phyloP scores from a whole-genome alignment of 2,888 invertebrate species.

The Mesorhabditis belari region DNA sequence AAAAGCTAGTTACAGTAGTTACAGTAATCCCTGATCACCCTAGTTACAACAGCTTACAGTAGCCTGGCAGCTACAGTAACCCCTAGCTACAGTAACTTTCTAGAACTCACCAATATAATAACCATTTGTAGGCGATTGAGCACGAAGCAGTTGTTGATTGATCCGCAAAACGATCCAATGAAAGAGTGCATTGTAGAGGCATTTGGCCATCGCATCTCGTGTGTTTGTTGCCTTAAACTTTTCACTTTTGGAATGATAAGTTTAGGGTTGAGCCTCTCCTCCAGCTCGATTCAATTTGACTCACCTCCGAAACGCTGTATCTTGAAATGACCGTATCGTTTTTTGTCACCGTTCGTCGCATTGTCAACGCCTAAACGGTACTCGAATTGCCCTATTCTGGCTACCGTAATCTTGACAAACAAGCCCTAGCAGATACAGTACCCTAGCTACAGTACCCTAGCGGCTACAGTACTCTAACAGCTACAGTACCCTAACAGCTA shows the following conservation, averaged over 20 bases:
- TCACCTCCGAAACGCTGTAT: slow-evolving; percentile 68
- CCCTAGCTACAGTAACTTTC: no score
- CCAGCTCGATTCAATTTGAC: slow-evolving; percentile 25
- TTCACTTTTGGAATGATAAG: background rate
- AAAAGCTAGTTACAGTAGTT: no score
- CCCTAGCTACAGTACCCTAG: background rate
- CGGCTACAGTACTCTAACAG: background rate
- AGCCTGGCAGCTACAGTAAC: no score
- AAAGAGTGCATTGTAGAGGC: slow-evolving; percentile 87
- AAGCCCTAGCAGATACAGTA: background rate
- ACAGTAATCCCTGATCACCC: no score
- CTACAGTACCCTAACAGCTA: no score
- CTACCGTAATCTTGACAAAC: no score
- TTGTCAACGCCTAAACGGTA: slow-evolving; percentile 42
- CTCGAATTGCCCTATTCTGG: no score
- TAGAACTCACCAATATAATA: slow-evolving; percentile 72
- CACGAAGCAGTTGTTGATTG: slow-evolving; percentile 75
- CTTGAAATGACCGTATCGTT: slow-evolving; percentile 74
- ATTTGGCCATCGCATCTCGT: slow-evolving; percentile 91
- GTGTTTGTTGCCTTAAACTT: slow-evolving; percentile 72
- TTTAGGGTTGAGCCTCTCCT: no score
- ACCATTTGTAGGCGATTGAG: slow-evolving; percentile 58
- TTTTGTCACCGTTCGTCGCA: slow-evolving; percentile 43
- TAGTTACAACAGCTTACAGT: no score
- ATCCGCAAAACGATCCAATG: slow-evolving; percentile 96